Conservation (phyloP, 2,888 invertebrate genomes). For the Tenthredo distinguenda region DNA sequence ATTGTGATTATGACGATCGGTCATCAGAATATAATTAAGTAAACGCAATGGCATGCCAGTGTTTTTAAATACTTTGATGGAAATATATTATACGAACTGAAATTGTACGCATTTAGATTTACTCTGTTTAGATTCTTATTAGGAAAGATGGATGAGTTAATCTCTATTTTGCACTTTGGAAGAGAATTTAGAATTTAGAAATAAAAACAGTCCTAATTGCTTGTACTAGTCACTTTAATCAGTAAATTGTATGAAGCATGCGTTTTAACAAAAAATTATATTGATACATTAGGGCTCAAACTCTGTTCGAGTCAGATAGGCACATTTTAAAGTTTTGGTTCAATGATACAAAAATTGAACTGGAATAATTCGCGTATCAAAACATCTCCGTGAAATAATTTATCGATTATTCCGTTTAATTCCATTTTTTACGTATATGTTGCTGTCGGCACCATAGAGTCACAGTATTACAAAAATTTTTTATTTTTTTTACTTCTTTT, state of each 20-base stretch:
- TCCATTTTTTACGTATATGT: neutral
- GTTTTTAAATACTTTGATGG: neutral
- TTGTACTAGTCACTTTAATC: slow-evolving; percentile 38
- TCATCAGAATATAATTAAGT: neutral
- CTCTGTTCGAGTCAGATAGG: slow-evolving; percentile 10
- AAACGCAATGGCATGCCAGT: neutral
- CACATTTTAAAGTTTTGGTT: slow-evolving; percentile 15
- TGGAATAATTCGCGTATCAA: neutral
- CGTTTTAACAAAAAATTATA: slow-evolving; percentile 19
- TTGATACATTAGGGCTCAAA: slow-evolving; percentile 4
- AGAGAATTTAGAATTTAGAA: neutral
- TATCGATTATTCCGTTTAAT: neutral
- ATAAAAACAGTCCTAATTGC: neutral
- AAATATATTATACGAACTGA: neutral
- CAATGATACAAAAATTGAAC: slow-evolving; percentile 35
- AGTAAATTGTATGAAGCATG: slow-evolving; percentile 21
- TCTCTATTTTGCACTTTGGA: neutral
- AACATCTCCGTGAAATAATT: neutral
- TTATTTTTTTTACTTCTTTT: neutral
- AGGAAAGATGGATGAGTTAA: neutral
- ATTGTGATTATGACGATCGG: neutral
- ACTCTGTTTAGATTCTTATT: neutral
- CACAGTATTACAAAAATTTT: neutral
- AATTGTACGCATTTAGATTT: neutral
- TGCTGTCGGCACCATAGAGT: neutral